A percentile compares a stretch with the other conserved stretches of the same genome.
Evolutionary conservation across 1,140 invertebrate genomes (phyloP).

Genomic region (Polypedilum pembai): DNA sequence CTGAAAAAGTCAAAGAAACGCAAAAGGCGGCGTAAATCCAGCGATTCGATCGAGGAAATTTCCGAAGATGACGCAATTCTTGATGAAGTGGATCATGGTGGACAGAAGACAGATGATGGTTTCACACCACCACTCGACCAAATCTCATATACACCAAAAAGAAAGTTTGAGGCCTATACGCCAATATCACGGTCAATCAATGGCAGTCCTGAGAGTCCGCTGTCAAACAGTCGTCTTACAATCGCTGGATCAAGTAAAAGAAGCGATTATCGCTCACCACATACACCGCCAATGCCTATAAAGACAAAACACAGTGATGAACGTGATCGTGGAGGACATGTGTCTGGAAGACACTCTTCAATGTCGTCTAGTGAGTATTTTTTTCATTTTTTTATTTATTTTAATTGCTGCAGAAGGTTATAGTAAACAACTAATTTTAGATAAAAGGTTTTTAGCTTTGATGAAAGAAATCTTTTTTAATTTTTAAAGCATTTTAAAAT

Average conservation of each 20-base stretch:
- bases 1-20: conserved; percentile 14
- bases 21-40: not conserved
- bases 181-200: not conserved
- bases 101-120: not conserved
- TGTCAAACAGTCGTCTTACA: not conserved
- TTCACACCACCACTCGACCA: not conserved
- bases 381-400: not conserved
- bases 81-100: not conserved
- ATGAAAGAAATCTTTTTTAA: no score
- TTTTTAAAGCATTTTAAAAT: no score
- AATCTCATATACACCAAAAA: conserved; percentile 25
- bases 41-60: not conserved
- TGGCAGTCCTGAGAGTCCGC: conserved; percentile 36
- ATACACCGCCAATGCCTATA: conserved; percentile 38
- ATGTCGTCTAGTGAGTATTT: not conserved
- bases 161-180: not conserved
- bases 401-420: not conserved
- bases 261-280: conserved; percentile 36
- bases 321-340: not conserved
- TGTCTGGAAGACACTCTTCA: not conserved
- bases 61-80: not conserved
- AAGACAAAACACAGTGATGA: conserved; percentile 20
- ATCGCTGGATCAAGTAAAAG: conserved; percentile 33
- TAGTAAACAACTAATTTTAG: no score
- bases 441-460: no score